A percentile compares a stretch with the other conserved stretches of the same genome.
Evolutionary conservation across 2,888 invertebrate species (phyloP).

Genomic region (Crossocerus cetratus): DNA sequence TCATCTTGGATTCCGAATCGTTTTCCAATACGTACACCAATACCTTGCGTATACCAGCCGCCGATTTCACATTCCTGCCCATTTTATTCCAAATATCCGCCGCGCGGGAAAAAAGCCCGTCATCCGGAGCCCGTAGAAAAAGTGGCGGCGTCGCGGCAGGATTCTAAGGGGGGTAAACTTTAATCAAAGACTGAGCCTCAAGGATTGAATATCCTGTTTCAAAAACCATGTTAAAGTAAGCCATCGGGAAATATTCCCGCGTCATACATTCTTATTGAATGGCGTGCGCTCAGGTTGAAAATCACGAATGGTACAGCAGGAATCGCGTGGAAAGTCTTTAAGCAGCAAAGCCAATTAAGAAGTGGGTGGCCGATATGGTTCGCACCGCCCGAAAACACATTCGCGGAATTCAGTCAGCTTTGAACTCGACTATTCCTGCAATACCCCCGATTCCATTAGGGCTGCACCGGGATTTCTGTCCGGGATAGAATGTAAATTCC

Average conservation of each 20-base stretch:
- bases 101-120: slow-evolving; percentile 10
- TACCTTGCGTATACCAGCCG: slow-evolving; percentile 43
- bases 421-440: slow-evolving; percentile 66
- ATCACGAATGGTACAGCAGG: too few species aligned
- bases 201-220: too few species aligned
- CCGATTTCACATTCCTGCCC: slow-evolving; percentile 60
- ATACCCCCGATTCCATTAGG: slow-evolving; percentile 68
- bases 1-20: slow-evolving; percentile 67
- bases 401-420: slow-evolving; percentile 67
- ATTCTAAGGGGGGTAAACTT: too few species aligned
- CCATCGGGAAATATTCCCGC: too few species aligned
- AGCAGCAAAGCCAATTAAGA: slow-evolving; percentile 64
- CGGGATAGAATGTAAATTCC: slow-evolving; percentile 47
- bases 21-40: slow-evolving; percentile 65
- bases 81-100: slow-evolving; percentile 62
- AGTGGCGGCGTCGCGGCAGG: too few species aligned
- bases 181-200: too few species aligned
- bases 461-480: slow-evolving; percentile 41
- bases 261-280: too few species aligned
- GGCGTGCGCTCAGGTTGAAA: too few species aligned
- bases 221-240: too few species aligned
- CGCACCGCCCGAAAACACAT: slow-evolving; percentile 50
- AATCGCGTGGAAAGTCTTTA: too few species aligned
- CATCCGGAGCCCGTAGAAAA: not conserved
- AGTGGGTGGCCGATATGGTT: slow-evolving; percentile 55